These are phyloP conservation scores for Irena cyanogastra DNA, from an alignment of 2,113 vertebrate genomes.

Conservation along the genomic window DNA sequence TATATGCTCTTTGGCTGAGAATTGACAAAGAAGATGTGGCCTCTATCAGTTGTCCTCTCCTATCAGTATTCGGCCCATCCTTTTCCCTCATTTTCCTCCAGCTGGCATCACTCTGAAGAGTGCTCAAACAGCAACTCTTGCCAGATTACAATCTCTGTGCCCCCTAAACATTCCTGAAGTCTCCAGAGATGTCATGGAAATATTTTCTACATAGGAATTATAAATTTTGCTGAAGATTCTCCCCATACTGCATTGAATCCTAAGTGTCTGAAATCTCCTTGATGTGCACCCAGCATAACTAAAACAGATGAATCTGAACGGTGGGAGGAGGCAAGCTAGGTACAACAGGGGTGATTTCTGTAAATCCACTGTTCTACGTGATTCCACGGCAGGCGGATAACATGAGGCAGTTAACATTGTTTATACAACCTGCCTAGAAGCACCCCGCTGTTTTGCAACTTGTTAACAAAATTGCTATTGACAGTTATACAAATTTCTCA, in stretches of 20 bases:
- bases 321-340: accelerated
- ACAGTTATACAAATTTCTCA: background rate
- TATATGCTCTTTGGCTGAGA: background rate
- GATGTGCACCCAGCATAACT: background rate
- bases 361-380: background rate
- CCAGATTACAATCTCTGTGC: background rate
- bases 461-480: background rate
- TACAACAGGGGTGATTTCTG: accelerated
- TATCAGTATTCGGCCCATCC: background rate
- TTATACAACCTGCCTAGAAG: background rate
- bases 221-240: background rate
- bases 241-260: background rate
- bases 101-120: background rate
- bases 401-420: background rate
- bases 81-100: background rate
- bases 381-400: background rate
- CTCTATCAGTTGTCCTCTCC: no score
- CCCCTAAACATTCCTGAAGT: background rate
- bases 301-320: background rate
- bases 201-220: background rate
- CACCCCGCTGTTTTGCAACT: background rate
- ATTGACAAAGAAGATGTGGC: background rate
- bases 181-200: background rate
- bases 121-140: background rate
- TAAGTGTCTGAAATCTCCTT: background rate